Evolutionary conservation across 2,113 vertebrate species (phyloP).

Genomic region (Triplophysa dalaica): DNA sequence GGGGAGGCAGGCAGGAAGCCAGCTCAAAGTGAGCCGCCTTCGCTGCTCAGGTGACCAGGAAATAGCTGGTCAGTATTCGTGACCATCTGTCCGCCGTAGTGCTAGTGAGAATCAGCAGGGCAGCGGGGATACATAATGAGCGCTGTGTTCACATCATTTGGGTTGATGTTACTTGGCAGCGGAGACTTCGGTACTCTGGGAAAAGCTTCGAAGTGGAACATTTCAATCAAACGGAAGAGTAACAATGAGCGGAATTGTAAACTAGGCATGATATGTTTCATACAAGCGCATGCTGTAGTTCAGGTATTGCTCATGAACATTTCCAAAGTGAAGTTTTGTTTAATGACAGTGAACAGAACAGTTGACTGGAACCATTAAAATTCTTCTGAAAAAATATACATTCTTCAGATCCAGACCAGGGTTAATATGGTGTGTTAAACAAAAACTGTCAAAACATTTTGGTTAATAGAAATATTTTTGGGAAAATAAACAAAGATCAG

Average conservation of each 20-base stretch:
- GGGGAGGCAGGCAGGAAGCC: constrained; percentile 64
- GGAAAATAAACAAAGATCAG: too few relatives aligned
- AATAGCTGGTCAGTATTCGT: constrained; percentile 66
- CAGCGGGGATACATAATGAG: constrained; percentile 53
- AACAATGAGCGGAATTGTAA: constrained; percentile 25
- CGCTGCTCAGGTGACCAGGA: constrained; percentile 71
- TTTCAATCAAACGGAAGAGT: constrained; percentile 43
- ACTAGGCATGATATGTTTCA: constrained; percentile 37
- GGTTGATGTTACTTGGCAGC: constrained; percentile 52
- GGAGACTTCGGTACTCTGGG: constrained; percentile 35
- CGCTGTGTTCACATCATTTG: constrained; percentile 54
- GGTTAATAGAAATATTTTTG: too few relatives aligned
- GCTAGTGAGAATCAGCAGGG: constrained; percentile 50
- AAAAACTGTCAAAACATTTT: too few relatives aligned
- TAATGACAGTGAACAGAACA: not conserved
- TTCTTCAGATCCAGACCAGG: too few relatives aligned
- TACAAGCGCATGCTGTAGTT: constrained; percentile 40
- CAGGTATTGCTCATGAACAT: constrained; percentile 41
- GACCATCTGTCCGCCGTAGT: constrained; percentile 64
- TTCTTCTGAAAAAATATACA: too few relatives aligned
- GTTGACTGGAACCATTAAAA: too few relatives aligned
- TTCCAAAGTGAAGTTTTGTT: constrained; percentile 29
- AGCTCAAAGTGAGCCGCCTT: constrained; percentile 48
- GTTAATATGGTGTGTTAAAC: too few relatives aligned
- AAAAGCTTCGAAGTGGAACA: constrained; percentile 48